Evolutionary conservation across 1,140 invertebrate genomes (phyloP).

Genomic region (Drosophila leontia): DNA sequence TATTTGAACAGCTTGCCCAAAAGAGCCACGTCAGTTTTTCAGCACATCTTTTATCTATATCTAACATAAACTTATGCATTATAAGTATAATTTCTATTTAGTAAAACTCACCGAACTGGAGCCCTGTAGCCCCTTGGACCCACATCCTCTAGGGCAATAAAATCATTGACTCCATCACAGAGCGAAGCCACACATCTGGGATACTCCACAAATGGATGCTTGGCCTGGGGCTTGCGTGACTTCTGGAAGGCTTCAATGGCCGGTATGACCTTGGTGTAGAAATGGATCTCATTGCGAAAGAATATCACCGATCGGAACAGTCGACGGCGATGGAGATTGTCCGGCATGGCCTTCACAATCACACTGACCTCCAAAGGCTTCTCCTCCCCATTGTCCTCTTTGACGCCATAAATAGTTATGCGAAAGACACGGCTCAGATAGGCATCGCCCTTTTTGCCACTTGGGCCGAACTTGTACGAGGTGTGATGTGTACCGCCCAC

Average conservation of each 20-base stretch:
- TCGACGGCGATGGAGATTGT: conserved; percentile 87
- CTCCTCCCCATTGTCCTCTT: conserved; percentile 55
- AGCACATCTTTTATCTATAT: background rate
- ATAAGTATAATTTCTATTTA: too few relatives aligned
- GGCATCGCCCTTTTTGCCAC: conserved; percentile 88
- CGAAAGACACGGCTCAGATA: conserved; percentile 88
- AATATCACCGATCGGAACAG: conserved; percentile 89
- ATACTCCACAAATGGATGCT: conserved; percentile 86
- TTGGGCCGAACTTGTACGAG: conserved; percentile 85
- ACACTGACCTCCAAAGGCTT: conserved; percentile 73
- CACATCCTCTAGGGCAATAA: conserved; percentile 89
- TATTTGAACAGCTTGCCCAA: background rate
- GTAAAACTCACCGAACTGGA: conserved; percentile 64
- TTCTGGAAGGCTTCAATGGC: conserved; percentile 86
- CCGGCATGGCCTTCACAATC: conserved; percentile 88
- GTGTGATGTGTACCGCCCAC: conserved; percentile 84
- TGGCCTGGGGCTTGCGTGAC: conserved; percentile 79
- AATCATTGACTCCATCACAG: conserved; percentile 88
- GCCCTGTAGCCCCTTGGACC: conserved; percentile 85
- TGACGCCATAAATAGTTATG: conserved; percentile 86
- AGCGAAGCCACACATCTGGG: conserved; percentile 86
- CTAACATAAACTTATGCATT: too few relatives aligned
- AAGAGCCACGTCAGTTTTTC: background rate
- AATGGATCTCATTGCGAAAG: conserved; percentile 89
- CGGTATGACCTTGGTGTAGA: conserved; percentile 88